Evolutionary conservation across 64 coral and sea anemone genomes (phyloP), one percentile per base, ranked within the genome.

Genomic region (Porites lutea): DNA sequence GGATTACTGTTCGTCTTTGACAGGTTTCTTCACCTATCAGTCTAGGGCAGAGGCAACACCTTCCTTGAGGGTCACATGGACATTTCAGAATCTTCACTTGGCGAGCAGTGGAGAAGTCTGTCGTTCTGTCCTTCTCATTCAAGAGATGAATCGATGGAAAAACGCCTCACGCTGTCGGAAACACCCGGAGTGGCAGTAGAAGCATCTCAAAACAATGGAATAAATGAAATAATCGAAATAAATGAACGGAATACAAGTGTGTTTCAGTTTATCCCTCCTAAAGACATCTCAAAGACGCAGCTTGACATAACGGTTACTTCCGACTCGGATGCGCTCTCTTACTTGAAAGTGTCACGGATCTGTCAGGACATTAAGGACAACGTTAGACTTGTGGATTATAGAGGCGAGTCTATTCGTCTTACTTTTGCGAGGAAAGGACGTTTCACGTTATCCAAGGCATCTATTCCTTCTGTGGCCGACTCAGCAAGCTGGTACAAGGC

Each of bases 221-320:
- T 65, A 5, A 65, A n/a, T n/a, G n/a, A n/a, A n/a, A n/a, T n/a
- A n/a, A n/a, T 65, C 62, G 62, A 65, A 65, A 14, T 65, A 19
- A 65, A 19, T 16, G 13, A 19, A 13, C 13, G 62, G 62, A 65
- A 65, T 65, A 19, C 4, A 16, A 18, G 13, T 4, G 13, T 65
- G 8, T 65, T 65, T 16, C 62, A 78, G 48, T 92, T 92, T 47
- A 52, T 78, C 50, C 86, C 90, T 6, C 57, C 90, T 67, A 15
- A 12, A 59, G 54, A 92, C 58, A 77, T 65, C 14, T 51, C 59
- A 45, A 51, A 53, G 0, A 47, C 52, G 7, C 90, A 92, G n/a
- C 90, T 92, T 87, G 90, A 92, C 7, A 57, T 92, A 3, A 92
- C 90, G 8, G 90, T 87, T 12, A 87, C 21, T 9, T 92, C 90